Evolutionary conservation across 2,797 vertebrate species (phyloP), one percentile per base, ranked within the genome.

Genomic region (Bufotes viridis): DNA sequence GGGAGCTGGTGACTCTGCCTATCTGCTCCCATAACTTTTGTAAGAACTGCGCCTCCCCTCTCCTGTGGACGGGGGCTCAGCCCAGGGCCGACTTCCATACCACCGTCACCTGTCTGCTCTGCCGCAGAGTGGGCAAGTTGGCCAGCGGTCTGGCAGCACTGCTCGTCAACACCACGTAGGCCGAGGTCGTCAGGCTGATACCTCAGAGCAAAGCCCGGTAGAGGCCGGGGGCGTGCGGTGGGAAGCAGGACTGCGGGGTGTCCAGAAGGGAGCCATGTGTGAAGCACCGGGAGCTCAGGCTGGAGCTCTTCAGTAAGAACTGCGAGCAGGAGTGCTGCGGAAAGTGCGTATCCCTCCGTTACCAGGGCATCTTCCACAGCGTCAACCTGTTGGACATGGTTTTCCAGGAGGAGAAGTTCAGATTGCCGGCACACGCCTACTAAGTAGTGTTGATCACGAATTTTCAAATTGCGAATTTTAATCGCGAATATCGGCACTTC

Each of bases 321-420:
- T 94, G 94, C 58, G 89, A 90, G 10, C 91, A 87, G 76, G 90
- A 91, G 0, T 93, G 92, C 0, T 93, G 94, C 87, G 92, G 93
- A 34, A 93, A 90, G 81, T 94, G 94, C 78, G 90, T 93, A 7
- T 93, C 92, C 0, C 91, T 93, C 86, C 91, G 92, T 53, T 93
- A 94, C 74, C 92, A 90, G 0, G 93, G 93, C 65, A 87, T 93
- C 88, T 94, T 94, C 88, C 94, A 94, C 87, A 90, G 91, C 9
- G 91, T 94, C 90, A 93, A 93, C 89, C 92, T 94, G 60, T 85
- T 94, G 0, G 92, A 93, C 79, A 88, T 91, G 0, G 90, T 93
- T n/a, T 93, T 93, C 89, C 94, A 94, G 92, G 93, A 94, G 67
- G 93, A 94, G 51, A 94, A 93, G 69, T 93, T 94, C 87, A 91